A percentile compares a stretch with the other conserved stretches of the same genome.
Evolutionary conservation across 2,113 vertebrate genomes (phyloP).

Genomic region (Neomonachus schauinslandi): DNA sequence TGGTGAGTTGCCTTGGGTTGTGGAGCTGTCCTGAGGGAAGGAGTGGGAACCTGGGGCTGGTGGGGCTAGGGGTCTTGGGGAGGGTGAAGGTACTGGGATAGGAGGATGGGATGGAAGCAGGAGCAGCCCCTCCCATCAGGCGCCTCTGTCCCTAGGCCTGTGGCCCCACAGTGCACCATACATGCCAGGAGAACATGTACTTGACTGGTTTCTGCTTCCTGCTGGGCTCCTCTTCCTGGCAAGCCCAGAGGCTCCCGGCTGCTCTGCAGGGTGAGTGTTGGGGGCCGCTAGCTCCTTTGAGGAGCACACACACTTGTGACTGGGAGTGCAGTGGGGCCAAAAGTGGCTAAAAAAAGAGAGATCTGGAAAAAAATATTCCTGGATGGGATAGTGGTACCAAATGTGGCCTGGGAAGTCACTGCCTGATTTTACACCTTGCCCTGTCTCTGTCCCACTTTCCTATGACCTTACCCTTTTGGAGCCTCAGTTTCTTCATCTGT

Average conservation of each 20-base stretch:
- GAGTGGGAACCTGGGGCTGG: background rate
- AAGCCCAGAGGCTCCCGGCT: constrained; percentile 35
- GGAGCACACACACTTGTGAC: background rate
- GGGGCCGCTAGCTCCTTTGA: background rate
- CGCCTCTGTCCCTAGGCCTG: constrained; percentile 73
- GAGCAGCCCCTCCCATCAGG: background rate
- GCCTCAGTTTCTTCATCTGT: background rate
- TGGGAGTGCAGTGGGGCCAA: background rate
- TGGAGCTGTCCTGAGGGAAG: background rate
- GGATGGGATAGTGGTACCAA: background rate
- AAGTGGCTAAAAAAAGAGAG: background rate
- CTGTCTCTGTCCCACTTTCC: background rate
- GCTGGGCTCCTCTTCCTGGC: background rate
- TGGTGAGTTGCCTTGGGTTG: constrained; percentile 63
- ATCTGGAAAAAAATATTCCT: background rate
- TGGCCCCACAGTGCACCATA: constrained; percentile 77
- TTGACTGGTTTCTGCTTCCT: constrained; percentile 81
- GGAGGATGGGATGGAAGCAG: background rate
- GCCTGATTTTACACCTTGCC: background rate
- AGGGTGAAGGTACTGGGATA: background rate
- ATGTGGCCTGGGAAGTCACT: background rate
- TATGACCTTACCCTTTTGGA: background rate
- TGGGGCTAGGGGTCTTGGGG: background rate
- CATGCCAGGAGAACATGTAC: constrained; percentile 75
- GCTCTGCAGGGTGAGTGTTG: constrained; percentile 79